Percentiles rank a stretch among this genome's conserved stretches.
phyloP scores from a whole-genome alignment of 2,113 vertebrate genomes.

The Colius striatus region DNA sequence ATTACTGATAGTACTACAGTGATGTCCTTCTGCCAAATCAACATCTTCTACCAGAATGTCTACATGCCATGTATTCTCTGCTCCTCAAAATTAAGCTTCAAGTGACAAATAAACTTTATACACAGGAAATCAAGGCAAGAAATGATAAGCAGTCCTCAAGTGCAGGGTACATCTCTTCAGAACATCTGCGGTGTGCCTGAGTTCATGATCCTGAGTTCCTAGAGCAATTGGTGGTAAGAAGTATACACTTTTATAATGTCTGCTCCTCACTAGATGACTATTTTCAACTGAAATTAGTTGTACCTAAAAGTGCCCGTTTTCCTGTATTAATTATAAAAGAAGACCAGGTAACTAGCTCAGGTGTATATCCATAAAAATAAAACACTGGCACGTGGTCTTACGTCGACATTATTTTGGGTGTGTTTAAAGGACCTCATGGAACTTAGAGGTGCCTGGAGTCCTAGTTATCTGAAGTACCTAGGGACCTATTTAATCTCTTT shows the following conservation, averaged over 20 bases:
- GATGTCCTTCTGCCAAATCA: neutral
- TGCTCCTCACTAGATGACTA: neutral
- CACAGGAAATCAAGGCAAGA: neutral
- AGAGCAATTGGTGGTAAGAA: accelerated
- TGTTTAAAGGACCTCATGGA: neutral
- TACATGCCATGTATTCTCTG: neutral
- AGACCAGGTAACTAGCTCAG: neutral
- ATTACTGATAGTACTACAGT: neutral
- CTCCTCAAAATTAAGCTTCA: neutral
- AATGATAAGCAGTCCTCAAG: neutral
- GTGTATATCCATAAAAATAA: neutral
- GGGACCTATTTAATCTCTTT: neutral
- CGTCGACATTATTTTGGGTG: neutral
- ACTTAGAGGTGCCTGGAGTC: neutral
- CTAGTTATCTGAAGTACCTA: neutral
- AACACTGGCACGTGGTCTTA: neutral
- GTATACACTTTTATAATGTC: neutral
- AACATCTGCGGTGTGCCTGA: accelerated
- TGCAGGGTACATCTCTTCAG: neutral
- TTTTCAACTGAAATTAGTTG: neutral
- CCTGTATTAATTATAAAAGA: neutral
- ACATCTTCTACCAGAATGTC: neutral
- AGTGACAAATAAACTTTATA: neutral
- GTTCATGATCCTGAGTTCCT: neutral
- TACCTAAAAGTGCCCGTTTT: neutral